phyloP scores from a whole-genome alignment of 30 jellyfish, hydroid and myxozoan genomes.

The Catostylus mosaicus region DNA sequence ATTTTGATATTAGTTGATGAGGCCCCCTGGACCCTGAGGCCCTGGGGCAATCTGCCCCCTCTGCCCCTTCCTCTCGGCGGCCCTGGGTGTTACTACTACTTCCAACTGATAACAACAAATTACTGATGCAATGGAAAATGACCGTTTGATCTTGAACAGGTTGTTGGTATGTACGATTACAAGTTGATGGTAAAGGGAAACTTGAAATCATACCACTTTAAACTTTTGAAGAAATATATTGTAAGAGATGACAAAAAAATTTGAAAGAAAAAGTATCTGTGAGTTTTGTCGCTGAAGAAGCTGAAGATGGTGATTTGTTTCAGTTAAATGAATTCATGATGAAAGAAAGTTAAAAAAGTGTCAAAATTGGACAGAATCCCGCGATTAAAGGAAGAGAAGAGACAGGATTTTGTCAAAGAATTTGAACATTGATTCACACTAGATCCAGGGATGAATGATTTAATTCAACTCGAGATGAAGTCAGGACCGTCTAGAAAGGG shows the following conservation, averaged over 20 bases:
- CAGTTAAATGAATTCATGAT: not conserved
- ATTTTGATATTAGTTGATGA: too few species aligned
- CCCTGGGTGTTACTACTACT: constrained; percentile 42
- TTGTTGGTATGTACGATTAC: constrained; percentile 24
- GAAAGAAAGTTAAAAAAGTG: not conserved
- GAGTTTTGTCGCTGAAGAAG: too few species aligned
- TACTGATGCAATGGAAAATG: constrained; percentile 76
- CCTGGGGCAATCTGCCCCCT: too few species aligned
- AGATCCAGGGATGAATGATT: constrained; percentile 7
- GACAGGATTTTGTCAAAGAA: not conserved
- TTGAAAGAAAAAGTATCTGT: too few species aligned
- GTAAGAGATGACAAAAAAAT: constrained; percentile 4
- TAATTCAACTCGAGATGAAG: too few species aligned
- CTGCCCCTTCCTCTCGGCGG: too few species aligned
- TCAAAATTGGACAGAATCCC: not conserved
- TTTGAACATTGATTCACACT: not conserved
- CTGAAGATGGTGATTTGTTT: too few species aligned
- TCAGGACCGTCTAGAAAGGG: too few species aligned
- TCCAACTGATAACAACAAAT: constrained; percentile 65
- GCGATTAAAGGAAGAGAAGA: not conserved
- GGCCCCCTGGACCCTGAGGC: too few species aligned
- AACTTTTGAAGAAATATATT: constrained; percentile 34
- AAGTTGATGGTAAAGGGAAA: constrained; percentile 15
- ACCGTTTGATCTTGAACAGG: constrained; percentile 32
- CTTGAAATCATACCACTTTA: constrained; percentile 34